A percentile compares a stretch with the other conserved stretches of the same genome.
Evolutionary conservation across 1,140 invertebrate species (phyloP).

Genomic region (Aphelenchoides besseyi): DNA sequence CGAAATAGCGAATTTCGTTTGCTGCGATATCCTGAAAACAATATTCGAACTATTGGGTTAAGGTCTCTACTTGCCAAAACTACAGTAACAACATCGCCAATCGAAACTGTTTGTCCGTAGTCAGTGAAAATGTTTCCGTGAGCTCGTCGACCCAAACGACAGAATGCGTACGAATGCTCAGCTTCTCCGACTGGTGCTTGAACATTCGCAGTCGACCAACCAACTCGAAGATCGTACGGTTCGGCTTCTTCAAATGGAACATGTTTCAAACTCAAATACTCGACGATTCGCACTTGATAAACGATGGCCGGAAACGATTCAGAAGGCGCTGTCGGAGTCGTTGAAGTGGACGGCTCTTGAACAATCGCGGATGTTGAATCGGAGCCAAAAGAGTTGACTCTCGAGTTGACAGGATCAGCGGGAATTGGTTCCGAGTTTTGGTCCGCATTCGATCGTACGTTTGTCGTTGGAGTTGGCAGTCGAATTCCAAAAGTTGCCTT

Average conservation of each 20-base stretch:
- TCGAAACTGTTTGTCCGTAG: constrained; percentile 33
- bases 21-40: constrained; percentile 49
- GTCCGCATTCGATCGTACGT: not conserved
- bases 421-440: not conserved
- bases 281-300: constrained; percentile 33
- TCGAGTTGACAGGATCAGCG: not conserved
- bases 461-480: constrained; percentile 11
- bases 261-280: constrained; percentile 44
- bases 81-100: constrained; percentile 51
- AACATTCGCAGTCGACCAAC: constrained; percentile 36
- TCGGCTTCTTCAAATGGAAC: constrained; percentile 49
- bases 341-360: not conserved
- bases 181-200: constrained; percentile 43
- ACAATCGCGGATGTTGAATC: not conserved
- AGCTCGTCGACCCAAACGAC: constrained; percentile 40
- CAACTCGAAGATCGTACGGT: constrained; percentile 44
- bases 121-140: constrained; percentile 35
- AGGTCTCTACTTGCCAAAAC: too few relatives aligned
- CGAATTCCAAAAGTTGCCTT: constrained; percentile 44
- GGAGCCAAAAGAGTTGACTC: not conserved
- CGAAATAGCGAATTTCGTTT: constrained; percentile 49
- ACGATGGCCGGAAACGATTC: constrained; percentile 2
- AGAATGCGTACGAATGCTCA: constrained; percentile 39
- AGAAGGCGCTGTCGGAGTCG: not conserved
- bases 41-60: too few relatives aligned